phyloP scores from a whole-genome alignment of 1,140 invertebrate genomes.

The Parasteatoda tepidariorum region DNA sequence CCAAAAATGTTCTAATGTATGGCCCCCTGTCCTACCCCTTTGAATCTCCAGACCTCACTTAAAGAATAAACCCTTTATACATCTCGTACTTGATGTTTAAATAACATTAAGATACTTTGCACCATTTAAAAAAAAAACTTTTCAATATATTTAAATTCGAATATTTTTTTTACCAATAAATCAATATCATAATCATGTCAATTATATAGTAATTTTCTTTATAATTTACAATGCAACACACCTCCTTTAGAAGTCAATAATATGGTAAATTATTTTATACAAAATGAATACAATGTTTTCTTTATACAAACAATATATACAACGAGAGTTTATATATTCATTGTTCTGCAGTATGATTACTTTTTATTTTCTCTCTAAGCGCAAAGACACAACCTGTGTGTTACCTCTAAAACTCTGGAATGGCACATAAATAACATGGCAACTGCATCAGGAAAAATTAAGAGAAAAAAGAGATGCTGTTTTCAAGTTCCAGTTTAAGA shows the following conservation, averaged over 20 bases:
- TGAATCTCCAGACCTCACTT: slow-evolving; percentile 45
- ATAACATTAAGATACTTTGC: slow-evolving; percentile 25
- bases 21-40: slow-evolving; percentile 57
- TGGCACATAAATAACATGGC: slow-evolving; percentile 55
- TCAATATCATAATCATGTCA: slow-evolving; percentile 4
- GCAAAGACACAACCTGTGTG: slow-evolving; percentile 25
- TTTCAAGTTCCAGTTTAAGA: slow-evolving; percentile 52
- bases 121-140: slow-evolving; percentile 18
- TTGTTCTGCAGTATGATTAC: slow-evolving; percentile 21
- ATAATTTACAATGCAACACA: slow-evolving; percentile 30
- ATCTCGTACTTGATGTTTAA: slow-evolving; percentile 31
- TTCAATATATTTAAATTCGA: slow-evolving; percentile 41
- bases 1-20: slow-evolving; percentile 58
- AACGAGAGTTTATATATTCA: slow-evolving; percentile 31
- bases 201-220: slow-evolving; percentile 21
- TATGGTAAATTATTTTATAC: slow-evolving; percentile 37
- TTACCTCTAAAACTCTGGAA: slow-evolving; percentile 48
- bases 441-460: slow-evolving; percentile 30
- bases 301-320: slow-evolving; percentile 55
- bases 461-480: slow-evolving; percentile 5
- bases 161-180: slow-evolving; percentile 31
- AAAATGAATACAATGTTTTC: slow-evolving; percentile 57
- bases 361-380: background rate
- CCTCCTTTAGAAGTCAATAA: slow-evolving; percentile 4
- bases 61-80: slow-evolving; percentile 54